Evolutionary conservation across 2,113 vertebrate species (phyloP), one percentile per base, ranked within the genome.

Genomic region (Ariopsis seemanni): DNA sequence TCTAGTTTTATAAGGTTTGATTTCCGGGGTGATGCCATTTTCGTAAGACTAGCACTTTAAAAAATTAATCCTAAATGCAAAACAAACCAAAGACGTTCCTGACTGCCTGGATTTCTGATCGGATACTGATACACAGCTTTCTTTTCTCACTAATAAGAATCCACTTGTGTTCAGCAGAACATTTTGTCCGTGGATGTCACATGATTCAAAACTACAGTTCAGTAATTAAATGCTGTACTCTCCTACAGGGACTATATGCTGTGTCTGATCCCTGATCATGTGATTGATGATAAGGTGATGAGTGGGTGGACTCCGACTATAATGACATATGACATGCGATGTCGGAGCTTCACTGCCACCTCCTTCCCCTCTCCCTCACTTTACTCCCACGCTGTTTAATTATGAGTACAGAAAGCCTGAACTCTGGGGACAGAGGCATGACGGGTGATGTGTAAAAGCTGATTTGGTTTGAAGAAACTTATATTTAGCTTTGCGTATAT

Each of bases 201-300:
- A 65, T 78, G 18, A 82, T 63, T 42, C 18, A 12, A 25, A 25
- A 55, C 12, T 53, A 55, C 75, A 78, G 50, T 78, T 50, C 22
- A 55, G 75, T 27, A 78, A 77, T 42, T 17, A 72, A 72, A 72
- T 72, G 30, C 18, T 72, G 69, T 42, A 42, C 69, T 69, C 75
- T 84, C 83, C 79, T 69, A 82, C 83, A 65, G 48, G 86, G 82
- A 89, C 48, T 77, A 60, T 78, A 90, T 86, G 77, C 57, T 9
- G 53, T 83, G 85, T 87, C 82, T 87, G 85, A 74, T 20, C 27
- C 50, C 30, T 10, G 48, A 81, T 62, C 74, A 84, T 15, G 30
- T 85, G 78, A 86, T 9, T 22, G n/a, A 67, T 88, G 87, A 90
- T 88, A 84, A 88, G 50, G 67, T 50, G 30, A 30, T 22, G 69